A percentile compares a stretch with the other conserved stretches of the same genome.
phyloP scores from a whole-genome alignment of 1,140 invertebrate genomes.

The Drosophila athabasca region DNA sequence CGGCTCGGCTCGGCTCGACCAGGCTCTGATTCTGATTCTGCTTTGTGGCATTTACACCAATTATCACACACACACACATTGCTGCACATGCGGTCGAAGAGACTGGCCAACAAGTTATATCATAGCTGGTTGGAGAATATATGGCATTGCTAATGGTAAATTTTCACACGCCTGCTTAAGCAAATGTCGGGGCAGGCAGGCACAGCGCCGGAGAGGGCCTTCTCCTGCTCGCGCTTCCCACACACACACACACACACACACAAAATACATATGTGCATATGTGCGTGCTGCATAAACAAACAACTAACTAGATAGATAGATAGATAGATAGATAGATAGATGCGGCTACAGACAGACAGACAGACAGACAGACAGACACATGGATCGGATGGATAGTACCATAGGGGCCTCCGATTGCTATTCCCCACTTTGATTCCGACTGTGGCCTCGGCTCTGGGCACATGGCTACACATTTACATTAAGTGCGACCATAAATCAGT shows the following conservation, averaged over 20 bases:
- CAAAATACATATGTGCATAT: background rate
- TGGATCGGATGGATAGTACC: background rate
- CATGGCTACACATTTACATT: slow-evolving; percentile 70
- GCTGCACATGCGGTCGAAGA: background rate
- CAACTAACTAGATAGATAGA: slow-evolving; percentile 47
- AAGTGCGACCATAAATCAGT: slow-evolving; percentile 78
- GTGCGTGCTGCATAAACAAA: slow-evolving; percentile 63
- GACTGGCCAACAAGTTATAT: slow-evolving; percentile 56
- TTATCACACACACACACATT: slow-evolving; percentile 43
- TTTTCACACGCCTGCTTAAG: slow-evolving; percentile 78
- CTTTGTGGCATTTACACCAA: slow-evolving; percentile 74
- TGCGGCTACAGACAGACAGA: slow-evolving; percentile 21
- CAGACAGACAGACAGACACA: slow-evolving; percentile 2
- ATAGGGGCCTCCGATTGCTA: too few species aligned
- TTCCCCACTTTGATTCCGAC: too few species aligned
- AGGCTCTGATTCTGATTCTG: slow-evolving; percentile 32
- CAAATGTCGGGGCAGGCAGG: slow-evolving; percentile 43
- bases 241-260: too few species aligned
- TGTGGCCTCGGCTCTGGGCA: slow-evolving; percentile 7
- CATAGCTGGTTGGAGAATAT: slow-evolving; percentile 70
- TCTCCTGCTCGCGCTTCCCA: background rate
- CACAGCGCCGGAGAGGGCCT: background rate
- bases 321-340: slow-evolving; percentile 26
- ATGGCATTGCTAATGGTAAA: slow-evolving; percentile 77
- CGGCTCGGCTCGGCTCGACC: too few species aligned